Base-by-base conservation (phyloP, 2,797 vertebrate genomes). In the Anolis apletophallus region DNA sequence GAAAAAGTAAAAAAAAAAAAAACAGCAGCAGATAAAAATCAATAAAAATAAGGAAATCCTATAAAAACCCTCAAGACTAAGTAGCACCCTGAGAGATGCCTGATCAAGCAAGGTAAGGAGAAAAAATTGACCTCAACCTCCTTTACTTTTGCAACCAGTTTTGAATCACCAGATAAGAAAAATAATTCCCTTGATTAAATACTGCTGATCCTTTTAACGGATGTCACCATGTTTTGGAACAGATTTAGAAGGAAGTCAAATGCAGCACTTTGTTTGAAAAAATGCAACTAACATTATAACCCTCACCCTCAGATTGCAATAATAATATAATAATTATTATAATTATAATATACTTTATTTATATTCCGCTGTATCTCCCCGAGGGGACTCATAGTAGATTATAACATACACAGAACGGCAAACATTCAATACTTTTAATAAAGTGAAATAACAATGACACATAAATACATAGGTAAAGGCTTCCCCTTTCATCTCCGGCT, bases 1-100 rank as follows among this genome's bases (percentile, higher is more conserved):
- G 74, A 32, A 32, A 85, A 94, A 94, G 86, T 54, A 71, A 87
- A 89, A 68, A 89, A 26, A 84, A 40, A 86, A 93, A 92, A 73
- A 34, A 91, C 0, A n/a, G 17, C 83, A 85, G 86, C 87, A 88
- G 85, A 87, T 84, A 32, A 54, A 46, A 13, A 88, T 81, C 84
- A 88, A 84, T 59, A 74, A 83, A 93, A 72, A 93, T 80, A 46
- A 32, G 19, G n/a, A 46, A 46, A 17, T 40, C 29, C 40, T 36
- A 80, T 34, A 80, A 52, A n/a, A 76, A 57, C 64, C 64, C n/a
- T 14, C 29, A 59, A 29, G 50, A 36, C 46, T 72, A 72, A 72
- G 40, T 26, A 80, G 11, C 69, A 80, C 69, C 69, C 36, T 72
- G 40, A 40, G 14, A 73, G 36, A 83, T 68, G 29, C 72, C 34